A percentile compares a stretch with the other conserved stretches of the same genome.
Conservation (phyloP, 1,140 invertebrate species). For the Eubasilissa regina region DNA sequence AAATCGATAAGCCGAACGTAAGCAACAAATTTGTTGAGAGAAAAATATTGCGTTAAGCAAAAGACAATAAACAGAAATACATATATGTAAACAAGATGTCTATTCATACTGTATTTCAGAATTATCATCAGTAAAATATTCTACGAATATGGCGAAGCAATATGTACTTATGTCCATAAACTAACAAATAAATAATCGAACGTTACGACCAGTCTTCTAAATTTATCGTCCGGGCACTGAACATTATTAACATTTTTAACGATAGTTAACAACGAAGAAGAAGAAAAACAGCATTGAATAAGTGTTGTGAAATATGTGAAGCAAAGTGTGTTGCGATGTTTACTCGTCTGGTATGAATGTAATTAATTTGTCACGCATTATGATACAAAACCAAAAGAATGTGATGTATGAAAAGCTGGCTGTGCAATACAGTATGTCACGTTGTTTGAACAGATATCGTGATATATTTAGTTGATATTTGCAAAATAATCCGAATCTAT, state of each 20-base stretch:
- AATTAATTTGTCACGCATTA: constrained; percentile 21
- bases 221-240: no score
- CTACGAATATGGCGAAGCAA: no score
- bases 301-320: background rate
- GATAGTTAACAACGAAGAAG: background rate
- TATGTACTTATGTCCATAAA: no score
- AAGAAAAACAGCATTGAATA: background rate
- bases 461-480: background rate
- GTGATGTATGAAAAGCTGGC: background rate
- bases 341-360: background rate
- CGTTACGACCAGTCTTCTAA: no score
- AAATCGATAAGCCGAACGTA: no score
- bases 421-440: background rate
- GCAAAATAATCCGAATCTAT: constrained; percentile 8
- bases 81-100: no score
- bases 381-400: constrained; percentile 1
- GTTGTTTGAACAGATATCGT: background rate
- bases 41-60: no score
- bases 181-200: no score
- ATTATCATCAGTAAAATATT: no score
- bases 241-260: background rate
- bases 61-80: no score
- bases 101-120: no score
- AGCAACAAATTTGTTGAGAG: no score
- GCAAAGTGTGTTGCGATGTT: background rate